Base-by-base conservation (phyloP, 2,888 invertebrate genomes). In the Epirrita christyi region DNA sequence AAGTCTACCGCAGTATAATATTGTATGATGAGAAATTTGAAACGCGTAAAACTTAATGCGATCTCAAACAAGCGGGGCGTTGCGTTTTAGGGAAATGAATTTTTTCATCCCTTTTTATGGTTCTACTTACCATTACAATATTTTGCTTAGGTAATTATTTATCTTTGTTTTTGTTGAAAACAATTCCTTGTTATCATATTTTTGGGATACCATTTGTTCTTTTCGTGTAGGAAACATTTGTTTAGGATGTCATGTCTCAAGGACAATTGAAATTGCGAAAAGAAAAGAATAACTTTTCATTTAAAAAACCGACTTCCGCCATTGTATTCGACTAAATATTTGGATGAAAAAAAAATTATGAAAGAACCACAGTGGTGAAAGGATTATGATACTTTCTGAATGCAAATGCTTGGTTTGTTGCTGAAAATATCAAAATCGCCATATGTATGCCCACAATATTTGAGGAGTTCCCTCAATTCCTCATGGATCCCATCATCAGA, bases 41-140 rank as follows among this genome's bases (percentile, higher is more conserved):
- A 74, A 72, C 50, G 48, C 64, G 64, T 74, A 70, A 71, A 74
- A 68, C 62, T 63, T 73, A 71, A 73, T 68, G 68, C 51, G 61
- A 62, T 64, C 62, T 62, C 66, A 66, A 71, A 69, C 61, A 65
- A 64, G 62, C 53, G 41, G 52, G 44, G 40, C 50, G 59, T 61
- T 63, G 49, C 60, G 57, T 21, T 21, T 21, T n/a, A n/a, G 57
- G 43, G 44, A 70, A 69, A 67, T 64, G 55, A 61, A 49, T 66
- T 70, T 68, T 68, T 64, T 64, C 58, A 55, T 62, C 44, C 54
- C 47, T 38, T 64, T n/a, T 70, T 65, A 71, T 64, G 43, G n/a
- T 21, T 21, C 21, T 21, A 21, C 21, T 36, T 55, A 59, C 63
- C 46, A 62, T 64, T 64, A 66, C 60, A 67, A 61, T 67, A 68